Conservation (phyloP, 2,113 vertebrate species). For the Gyps fulvus region DNA sequence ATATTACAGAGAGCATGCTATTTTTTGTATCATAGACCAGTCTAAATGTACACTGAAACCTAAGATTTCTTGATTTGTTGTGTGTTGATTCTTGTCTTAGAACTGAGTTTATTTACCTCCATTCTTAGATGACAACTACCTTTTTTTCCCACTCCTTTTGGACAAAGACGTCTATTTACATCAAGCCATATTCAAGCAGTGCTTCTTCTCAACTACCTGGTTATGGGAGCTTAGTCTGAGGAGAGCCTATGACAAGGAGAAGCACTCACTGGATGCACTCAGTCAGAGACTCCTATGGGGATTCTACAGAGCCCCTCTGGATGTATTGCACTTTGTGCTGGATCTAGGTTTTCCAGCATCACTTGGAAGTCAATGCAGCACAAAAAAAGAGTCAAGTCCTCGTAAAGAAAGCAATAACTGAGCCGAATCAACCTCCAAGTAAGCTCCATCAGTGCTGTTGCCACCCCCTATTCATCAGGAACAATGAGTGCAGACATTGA, state of each 20-base stretch:
- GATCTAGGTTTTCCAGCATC: background rate
- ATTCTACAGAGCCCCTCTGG: background rate
- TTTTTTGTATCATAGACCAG: background rate
- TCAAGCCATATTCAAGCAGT: background rate
- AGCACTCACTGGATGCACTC: background rate
- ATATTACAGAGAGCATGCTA: background rate
- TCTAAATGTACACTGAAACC: background rate
- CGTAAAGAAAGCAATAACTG: background rate
- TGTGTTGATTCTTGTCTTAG: background rate
- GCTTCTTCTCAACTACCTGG: background rate
- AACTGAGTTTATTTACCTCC: background rate
- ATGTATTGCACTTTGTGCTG: background rate
- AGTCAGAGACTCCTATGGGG: background rate
- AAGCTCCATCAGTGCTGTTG: background rate
- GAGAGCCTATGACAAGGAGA: background rate
- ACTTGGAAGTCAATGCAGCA: background rate
- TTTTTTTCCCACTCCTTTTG: background rate
- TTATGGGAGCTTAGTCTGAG: background rate
- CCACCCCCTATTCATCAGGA: conserved; percentile 25
- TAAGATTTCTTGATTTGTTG: background rate
- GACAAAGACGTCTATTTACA: background rate
- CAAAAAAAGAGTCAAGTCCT: background rate
- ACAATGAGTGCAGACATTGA: conserved; percentile 4
- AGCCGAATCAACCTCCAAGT: background rate
- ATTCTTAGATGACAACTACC: background rate